These are phyloP conservation scores for Zoanthus sansibaricus DNA, from an alignment of 92 coral and sea anemone genomes.

Conservation along the genomic window DNA sequence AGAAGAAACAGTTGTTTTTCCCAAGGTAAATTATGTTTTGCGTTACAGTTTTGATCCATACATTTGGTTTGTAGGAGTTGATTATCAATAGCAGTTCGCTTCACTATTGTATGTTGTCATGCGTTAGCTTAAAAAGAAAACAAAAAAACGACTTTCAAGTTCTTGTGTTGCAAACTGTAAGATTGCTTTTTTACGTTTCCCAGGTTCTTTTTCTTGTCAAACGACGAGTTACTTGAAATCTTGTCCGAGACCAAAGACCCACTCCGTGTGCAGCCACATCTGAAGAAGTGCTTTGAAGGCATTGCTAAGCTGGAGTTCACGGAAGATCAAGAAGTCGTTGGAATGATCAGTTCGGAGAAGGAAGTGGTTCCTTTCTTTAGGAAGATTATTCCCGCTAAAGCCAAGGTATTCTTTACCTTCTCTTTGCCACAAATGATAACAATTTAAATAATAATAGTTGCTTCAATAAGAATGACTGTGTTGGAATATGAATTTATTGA, in stretches of 20 bases:
- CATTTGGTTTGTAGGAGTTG: too few species aligned
- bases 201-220: slow-evolving; percentile 98
- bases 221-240: slow-evolving; percentile 97
- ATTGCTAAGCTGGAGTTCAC: slow-evolving; percentile 97
- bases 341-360: slow-evolving; percentile 99
- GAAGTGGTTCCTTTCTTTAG: slow-evolving; percentile 93
- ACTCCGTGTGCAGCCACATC: slow-evolving; percentile 97
- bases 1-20: slow-evolving; percentile 97
- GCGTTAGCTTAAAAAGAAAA: too few species aligned
- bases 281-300: slow-evolving; percentile 99
- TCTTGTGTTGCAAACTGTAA: neutral
- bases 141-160: too few species aligned
- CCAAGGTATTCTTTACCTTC: slow-evolving; percentile 73
- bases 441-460: too few species aligned
- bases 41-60: neutral
- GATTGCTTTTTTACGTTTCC: neutral
- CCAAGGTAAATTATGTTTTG: slow-evolving; percentile 76
- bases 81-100: too few species aligned
- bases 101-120: too few species aligned
- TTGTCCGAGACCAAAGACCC: slow-evolving; percentile 99
- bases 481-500: too few species aligned
- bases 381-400: slow-evolving; percentile 97
- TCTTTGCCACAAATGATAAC: too few species aligned
- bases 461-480: too few species aligned
- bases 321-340: slow-evolving; percentile 98